Evolutionary conservation across 2,113 vertebrate genomes (phyloP).

Genomic region (Ceyx melanurus): DNA sequence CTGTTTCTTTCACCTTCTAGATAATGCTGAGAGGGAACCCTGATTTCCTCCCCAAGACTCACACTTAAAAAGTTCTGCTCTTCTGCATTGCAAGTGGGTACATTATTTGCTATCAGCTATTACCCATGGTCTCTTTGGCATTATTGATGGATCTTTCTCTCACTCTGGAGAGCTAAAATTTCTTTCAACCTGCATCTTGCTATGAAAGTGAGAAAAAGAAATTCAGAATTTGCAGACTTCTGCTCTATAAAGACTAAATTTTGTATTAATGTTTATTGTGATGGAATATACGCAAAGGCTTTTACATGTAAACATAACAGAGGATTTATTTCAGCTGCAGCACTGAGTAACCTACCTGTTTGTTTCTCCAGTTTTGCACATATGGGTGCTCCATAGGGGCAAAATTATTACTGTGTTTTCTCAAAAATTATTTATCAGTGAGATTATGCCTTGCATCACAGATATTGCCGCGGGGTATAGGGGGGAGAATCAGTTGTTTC

Average conservation of each 20-base stretch:
- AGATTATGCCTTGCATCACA: neutral
- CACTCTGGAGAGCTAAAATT: neutral
- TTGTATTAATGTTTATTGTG: neutral
- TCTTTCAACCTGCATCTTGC: neutral
- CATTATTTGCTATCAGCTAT: neutral
- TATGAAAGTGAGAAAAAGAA: neutral
- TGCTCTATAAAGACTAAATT: neutral
- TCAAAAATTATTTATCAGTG: neutral
- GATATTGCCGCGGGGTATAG: neutral
- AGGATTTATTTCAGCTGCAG: neutral
- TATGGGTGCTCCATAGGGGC: neutral
- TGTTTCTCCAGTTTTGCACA: neutral
- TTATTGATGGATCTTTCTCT: neutral
- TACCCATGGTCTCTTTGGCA: accelerated
- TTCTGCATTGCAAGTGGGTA: neutral
- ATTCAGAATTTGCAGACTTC: neutral
- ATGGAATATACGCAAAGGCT: neutral
- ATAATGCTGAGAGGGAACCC: neutral
- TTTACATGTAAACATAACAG: neutral
- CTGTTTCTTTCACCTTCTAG: neutral
- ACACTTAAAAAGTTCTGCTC: neutral
- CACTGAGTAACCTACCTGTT: neutral
- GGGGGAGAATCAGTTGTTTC: neutral
- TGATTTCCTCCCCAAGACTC: neutral
- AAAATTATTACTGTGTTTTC: neutral